Conservation (phyloP, 2,797 vertebrate species). For the Cirrhinus molitorella region DNA sequence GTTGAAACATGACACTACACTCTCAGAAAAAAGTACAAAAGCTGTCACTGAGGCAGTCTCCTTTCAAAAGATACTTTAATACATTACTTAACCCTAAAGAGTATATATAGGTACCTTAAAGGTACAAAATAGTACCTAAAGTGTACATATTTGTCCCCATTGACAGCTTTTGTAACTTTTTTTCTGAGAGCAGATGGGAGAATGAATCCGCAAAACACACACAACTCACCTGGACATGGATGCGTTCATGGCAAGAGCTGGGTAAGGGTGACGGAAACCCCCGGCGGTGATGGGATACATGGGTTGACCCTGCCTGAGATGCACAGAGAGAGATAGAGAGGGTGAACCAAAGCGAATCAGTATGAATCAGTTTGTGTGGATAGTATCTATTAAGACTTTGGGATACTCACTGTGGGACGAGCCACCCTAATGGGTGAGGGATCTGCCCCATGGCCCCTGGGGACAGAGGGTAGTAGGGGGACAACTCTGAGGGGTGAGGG, state of each 20-base stretch:
- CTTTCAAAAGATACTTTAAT: too few relatives aligned
- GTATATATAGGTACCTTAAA: too few relatives aligned
- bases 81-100: too few relatives aligned
- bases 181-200: too few relatives aligned
- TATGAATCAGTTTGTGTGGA: conserved; percentile 19
- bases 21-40: too few relatives aligned
- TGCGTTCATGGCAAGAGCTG: conserved; percentile 89
- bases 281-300: conserved; percentile 89
- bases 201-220: not conserved
- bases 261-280: conserved; percentile 87
- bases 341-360: conserved; percentile 57
- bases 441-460: conserved; percentile 93
- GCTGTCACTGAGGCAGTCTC: too few relatives aligned
- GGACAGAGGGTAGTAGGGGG: conserved; percentile 94
- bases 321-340: conserved; percentile 57
- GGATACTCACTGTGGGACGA: conserved; percentile 92
- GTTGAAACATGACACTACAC: not conserved
- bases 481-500: conserved; percentile 92
- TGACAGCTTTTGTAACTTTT: too few relatives aligned
- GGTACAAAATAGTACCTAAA: too few relatives aligned
- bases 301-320: conserved; percentile 85
- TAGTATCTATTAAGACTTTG: not conserved
- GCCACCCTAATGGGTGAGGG: conserved; percentile 94
- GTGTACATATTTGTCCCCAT: too few relatives aligned
- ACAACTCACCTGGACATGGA: conserved; percentile 90